phyloP scores from a whole-genome alignment of 2,113 vertebrate genomes.

The Ptilonorhynchus violaceus region DNA sequence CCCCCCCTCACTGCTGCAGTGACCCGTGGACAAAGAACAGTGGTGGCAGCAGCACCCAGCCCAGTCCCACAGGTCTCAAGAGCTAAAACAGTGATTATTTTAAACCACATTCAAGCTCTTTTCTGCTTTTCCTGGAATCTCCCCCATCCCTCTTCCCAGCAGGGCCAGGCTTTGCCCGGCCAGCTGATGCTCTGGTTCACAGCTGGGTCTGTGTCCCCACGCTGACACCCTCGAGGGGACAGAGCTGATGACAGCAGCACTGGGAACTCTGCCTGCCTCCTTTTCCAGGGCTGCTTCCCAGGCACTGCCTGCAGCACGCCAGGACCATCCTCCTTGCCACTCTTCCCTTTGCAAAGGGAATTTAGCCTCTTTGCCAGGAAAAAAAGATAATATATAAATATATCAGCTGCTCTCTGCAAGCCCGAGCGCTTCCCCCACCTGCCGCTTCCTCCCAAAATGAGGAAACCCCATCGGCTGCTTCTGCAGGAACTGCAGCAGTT shows the following conservation, averaged over 20 bases:
- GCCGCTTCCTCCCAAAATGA: accelerated
- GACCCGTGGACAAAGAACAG: not conserved
- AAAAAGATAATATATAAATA: not conserved
- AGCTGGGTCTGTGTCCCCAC: not conserved
- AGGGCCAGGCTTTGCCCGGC: not conserved
- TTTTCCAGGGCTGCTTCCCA: not conserved
- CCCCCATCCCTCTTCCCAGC: not conserved
- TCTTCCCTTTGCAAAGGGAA: not conserved
- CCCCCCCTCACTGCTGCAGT: not conserved
- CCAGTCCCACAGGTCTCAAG: accelerated
- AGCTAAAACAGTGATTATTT: not conserved
- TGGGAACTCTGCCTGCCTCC: not conserved
- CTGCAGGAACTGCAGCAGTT: not conserved
- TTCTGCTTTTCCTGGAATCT: not conserved
- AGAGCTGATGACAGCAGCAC: not conserved
- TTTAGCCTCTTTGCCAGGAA: not conserved
- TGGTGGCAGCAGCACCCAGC: not conserved
- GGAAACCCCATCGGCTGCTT: not conserved
- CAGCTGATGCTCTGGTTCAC: not conserved
- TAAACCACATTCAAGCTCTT: not conserved
- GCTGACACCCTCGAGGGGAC: not conserved
- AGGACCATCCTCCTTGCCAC: not conserved
- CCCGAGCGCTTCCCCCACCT: not conserved
- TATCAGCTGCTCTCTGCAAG: not conserved
- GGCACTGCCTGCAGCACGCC: not conserved